Percentiles rank a stretch among this genome's conserved stretches.
phyloP scores from a whole-genome alignment of 2,797 vertebrate species.

The Synanceia verrucosa region DNA sequence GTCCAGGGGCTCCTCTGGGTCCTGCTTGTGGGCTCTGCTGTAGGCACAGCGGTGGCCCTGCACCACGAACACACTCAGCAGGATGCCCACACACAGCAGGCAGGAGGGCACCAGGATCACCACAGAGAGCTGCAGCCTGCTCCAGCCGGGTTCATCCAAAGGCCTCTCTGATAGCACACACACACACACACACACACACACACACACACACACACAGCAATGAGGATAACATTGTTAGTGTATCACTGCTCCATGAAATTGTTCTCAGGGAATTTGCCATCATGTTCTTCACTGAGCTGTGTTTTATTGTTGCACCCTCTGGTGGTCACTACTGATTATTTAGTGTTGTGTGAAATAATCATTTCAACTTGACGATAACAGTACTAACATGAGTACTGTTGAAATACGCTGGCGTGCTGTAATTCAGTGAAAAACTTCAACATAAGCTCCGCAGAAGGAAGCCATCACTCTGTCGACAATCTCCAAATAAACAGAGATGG shows the following conservation, averaged over 20 bases:
- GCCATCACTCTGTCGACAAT: background rate
- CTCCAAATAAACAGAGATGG: conserved; percentile 2
- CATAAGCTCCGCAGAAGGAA: conserved; percentile 10
- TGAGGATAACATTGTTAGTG: background rate
- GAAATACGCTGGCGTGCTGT: background rate
- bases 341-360: background rate
- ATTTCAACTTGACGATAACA: background rate
- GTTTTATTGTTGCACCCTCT: conserved; percentile 63
- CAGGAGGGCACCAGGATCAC: conserved; percentile 85
- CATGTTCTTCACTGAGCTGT: background rate
- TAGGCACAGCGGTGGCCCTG: conserved; percentile 80
- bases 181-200: conserved; percentile 9
- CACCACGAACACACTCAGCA: conserved; percentile 77
- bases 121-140: conserved; percentile 81
- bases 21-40: conserved; percentile 79
- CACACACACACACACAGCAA: background rate
- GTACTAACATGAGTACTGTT: background rate
- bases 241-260: background rate
- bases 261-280: background rate
- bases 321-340: conserved; percentile 36
- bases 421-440: background rate
- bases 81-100: conserved; percentile 81
- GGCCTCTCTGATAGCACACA: conserved; percentile 63
- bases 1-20: conserved; percentile 87
- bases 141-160: conserved; percentile 69